These are phyloP conservation scores for Notocelia uddmanniana DNA, from an alignment of 2,888 invertebrate genomes.

Conservation along the genomic window DNA sequence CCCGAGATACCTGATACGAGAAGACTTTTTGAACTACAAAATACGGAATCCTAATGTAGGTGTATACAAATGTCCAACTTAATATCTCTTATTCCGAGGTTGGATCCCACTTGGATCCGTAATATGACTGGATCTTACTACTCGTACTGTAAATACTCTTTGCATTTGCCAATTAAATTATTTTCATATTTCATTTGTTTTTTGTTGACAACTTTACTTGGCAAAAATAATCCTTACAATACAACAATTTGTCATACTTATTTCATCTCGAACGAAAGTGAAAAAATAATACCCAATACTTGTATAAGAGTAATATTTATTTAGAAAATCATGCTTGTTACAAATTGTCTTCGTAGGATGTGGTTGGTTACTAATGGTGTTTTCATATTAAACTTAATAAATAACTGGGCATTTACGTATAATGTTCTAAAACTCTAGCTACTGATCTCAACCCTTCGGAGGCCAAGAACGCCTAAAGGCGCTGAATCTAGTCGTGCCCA, in stretches of 20 bases:
- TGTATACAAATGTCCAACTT: too few relatives aligned
- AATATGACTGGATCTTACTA: too few relatives aligned
- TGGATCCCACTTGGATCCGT: too few relatives aligned
- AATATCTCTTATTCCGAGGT: too few relatives aligned
- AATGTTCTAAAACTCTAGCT: background rate
- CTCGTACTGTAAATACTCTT: background rate
- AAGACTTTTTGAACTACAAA: too few relatives aligned
- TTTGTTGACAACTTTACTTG: constrained; percentile 13
- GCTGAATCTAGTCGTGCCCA: too few relatives aligned
- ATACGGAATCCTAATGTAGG: too few relatives aligned
- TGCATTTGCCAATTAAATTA: background rate
- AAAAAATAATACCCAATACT: background rate
- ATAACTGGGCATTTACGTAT: too few relatives aligned
- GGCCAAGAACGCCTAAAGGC: too few relatives aligned
- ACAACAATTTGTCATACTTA: background rate
- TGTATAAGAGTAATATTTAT: background rate
- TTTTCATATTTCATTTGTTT: constrained; percentile 15
- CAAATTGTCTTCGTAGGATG: constrained; percentile 22
- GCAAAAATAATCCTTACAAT: background rate
- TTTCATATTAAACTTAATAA: too few relatives aligned
- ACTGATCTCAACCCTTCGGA: background rate
- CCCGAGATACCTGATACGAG: too few relatives aligned
- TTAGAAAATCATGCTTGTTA: constrained; percentile 25
- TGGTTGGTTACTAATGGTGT: constrained; percentile 23
- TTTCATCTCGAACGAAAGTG: constrained; percentile 4